Evolutionary conservation across 1,140 invertebrate genomes (phyloP), one percentile per base, ranked within the genome.

Genomic region (Drosophila pectinifera): DNA sequence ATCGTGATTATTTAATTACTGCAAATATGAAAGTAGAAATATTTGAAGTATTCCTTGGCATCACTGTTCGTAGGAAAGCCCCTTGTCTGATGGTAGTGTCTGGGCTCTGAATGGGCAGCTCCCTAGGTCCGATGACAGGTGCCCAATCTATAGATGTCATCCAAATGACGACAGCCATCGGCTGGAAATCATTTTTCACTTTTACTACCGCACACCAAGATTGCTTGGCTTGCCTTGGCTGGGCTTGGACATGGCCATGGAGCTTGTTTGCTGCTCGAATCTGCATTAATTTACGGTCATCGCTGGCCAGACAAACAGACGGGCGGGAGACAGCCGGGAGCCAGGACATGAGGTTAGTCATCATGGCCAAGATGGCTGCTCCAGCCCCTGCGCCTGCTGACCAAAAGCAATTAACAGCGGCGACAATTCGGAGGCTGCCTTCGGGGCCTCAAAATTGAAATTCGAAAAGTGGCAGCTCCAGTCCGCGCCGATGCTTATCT

Each of bases 141-240:
- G 82, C 78, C 76, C 69, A 86, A 79, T 80, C 76, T 68, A 72
- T 83, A 78, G 80, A 63, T n/a, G n/a, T n/a, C n/a, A n/a, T n/a
- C 48, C 73, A 78, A 70, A 36, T 73, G 67, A 58, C 45, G 45
- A 39, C 62, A 49, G 57, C 67, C 58, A 74, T 45, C 36, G 51
- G 26, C 43, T 42, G 36, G 28, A 59, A 88, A 74, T 76, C 76
- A 75, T 79, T 73, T 86, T 86, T 86, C 83, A 86, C 83, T 86
- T 86, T 86, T 86, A 86, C 83, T 88, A 88, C 83, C 75, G 36
- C 34, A 10, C 36, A 7, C 6, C 14, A 31, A 36, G 28, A 26
- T 31, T 24, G 41, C 3, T 13, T 20, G n/a, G 2, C 10, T 34
- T 34, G 16, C 28, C 41, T 18, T 42, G 48, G 20, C 38, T 31